Base-by-base conservation (phyloP, 2,888 invertebrate species). In the Meghimatium bilineatum region DNA sequence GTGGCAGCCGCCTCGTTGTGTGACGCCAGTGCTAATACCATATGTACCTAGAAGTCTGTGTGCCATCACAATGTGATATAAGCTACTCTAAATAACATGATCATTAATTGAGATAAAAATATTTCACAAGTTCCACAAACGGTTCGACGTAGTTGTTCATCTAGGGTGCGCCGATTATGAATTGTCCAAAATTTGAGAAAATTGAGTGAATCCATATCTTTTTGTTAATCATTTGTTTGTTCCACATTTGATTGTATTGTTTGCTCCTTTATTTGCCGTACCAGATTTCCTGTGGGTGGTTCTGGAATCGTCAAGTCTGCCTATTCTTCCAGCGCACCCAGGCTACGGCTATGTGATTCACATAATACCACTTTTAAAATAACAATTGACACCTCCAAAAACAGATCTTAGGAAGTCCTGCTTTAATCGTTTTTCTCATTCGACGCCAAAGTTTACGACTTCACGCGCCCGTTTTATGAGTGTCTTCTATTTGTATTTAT, bases 401-500 rank as follows among this genome's bases (percentile, higher is more conserved):
- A 80, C n/a, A 71, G 34, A 80, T 80, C 56, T 69, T 52, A 56
- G 32, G 12, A 80, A 71, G 56, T 56, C n/a, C 34, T 52, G 71
- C 52, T 71, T 71, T 71, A 34, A 80, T 80, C 71, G 66, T 67
- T 67, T 79, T 67, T 49, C 63, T 63, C 63, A 26, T 52, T 32
- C 38, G 72, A 81, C 32, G 72, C 71, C 63, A 17, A 26, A 67
- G 69, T 80, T 80, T 80, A 80, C 69, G 52, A 36, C 69, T 71
- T 81, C 74, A 81, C 81, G 81, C 81, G 63, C 34, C 38, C 14
- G 36, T 63, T 74, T 72, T 81, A 81, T 81, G 72, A 63, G 60
- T 38, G 81, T 74, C 81, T 56, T 32, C 74, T 60, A 63, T 81
- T 74, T 74, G 74, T 81, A 74, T 81, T 81, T 81, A 14, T 72